Conservation (phyloP, 2,797 vertebrate genomes). For the Microchirus variegatus region DNA sequence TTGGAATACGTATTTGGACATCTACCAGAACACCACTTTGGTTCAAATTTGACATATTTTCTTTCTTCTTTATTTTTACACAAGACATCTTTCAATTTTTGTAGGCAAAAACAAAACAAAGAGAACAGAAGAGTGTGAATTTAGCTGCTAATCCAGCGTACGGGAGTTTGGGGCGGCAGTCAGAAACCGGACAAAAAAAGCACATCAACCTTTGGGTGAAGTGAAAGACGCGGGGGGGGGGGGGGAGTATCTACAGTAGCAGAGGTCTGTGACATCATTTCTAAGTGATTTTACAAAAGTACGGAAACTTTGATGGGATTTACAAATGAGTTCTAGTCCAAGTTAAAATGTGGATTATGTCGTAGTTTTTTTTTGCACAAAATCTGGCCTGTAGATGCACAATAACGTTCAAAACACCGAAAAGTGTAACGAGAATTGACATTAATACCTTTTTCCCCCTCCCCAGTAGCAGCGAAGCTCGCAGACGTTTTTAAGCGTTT, state of each 20-base stretch:
- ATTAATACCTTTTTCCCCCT: constrained; percentile 62
- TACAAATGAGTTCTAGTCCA: constrained; percentile 55
- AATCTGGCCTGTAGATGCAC: constrained; percentile 69
- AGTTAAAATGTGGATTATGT: constrained; percentile 54
- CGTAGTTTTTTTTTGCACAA: constrained; percentile 52
- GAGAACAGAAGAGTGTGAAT: constrained; percentile 53
- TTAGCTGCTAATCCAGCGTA: constrained; percentile 54
- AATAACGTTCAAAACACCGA: constrained; percentile 78
- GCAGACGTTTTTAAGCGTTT: constrained; percentile 73
- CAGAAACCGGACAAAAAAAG: constrained; percentile 23
- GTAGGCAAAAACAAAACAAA: constrained; percentile 46
- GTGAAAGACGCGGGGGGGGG: constrained; percentile 20
- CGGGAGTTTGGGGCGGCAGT: background rate
- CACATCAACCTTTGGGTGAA: constrained; percentile 39
- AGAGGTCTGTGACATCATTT: constrained; percentile 70
- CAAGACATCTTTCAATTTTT: constrained; percentile 65
- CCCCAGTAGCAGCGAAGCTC: constrained; percentile 73
- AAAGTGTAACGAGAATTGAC: constrained; percentile 70
- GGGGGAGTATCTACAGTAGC: constrained; percentile 59
- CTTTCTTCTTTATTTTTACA: constrained; percentile 60
- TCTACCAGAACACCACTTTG: constrained; percentile 79
- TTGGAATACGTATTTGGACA: constrained; percentile 61
- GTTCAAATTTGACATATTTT: constrained; percentile 48
- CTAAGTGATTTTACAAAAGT: constrained; percentile 59
- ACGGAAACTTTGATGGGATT: constrained; percentile 53